A percentile compares a stretch with the other conserved stretches of the same genome.
These are phyloP conservation scores for Glossophaga mutica DNA, from an alignment of 2,797 vertebrate species.

Conservation along the genomic window DNA sequence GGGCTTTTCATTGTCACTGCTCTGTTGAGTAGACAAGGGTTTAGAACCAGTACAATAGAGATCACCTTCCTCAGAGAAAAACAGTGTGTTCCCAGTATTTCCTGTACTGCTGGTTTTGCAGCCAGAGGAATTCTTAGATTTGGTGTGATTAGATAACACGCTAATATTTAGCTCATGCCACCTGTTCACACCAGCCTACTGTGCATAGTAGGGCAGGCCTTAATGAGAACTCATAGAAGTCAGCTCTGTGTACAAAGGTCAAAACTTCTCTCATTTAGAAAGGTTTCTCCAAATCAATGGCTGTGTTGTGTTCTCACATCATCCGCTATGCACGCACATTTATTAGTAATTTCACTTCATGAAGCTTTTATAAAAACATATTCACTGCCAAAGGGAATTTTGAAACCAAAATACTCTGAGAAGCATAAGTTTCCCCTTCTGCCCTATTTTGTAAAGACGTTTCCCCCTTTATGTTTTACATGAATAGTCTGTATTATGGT, in stretches of 20 bases:
- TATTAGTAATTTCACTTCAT: slow-evolving; percentile 53
- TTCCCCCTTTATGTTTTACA: slow-evolving; percentile 51
- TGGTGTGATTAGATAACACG: background rate
- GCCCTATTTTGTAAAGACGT: slow-evolving; percentile 47
- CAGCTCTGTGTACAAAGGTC: background rate
- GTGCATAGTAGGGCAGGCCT: background rate
- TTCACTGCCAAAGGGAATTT: slow-evolving; percentile 56
- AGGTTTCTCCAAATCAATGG: background rate
- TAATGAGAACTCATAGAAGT: background rate
- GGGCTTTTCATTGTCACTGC: background rate
- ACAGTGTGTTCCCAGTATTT: background rate
- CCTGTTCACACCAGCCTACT: background rate
- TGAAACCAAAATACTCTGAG: slow-evolving; percentile 31
- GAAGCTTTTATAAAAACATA: slow-evolving; percentile 44
- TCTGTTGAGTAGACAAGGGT: background rate
- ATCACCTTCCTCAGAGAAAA: background rate
- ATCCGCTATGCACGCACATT: background rate
- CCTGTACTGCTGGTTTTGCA: background rate
- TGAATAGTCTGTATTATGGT: slow-evolving; percentile 61
- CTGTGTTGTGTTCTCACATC: background rate
- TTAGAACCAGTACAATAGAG: background rate
- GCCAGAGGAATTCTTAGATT: background rate
- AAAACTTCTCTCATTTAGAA: background rate
- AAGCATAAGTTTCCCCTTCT: slow-evolving; percentile 55
- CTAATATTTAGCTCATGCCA: background rate